Base-by-base conservation (phyloP, 2,888 invertebrate genomes). In the Drosophila algonquin region DNA sequence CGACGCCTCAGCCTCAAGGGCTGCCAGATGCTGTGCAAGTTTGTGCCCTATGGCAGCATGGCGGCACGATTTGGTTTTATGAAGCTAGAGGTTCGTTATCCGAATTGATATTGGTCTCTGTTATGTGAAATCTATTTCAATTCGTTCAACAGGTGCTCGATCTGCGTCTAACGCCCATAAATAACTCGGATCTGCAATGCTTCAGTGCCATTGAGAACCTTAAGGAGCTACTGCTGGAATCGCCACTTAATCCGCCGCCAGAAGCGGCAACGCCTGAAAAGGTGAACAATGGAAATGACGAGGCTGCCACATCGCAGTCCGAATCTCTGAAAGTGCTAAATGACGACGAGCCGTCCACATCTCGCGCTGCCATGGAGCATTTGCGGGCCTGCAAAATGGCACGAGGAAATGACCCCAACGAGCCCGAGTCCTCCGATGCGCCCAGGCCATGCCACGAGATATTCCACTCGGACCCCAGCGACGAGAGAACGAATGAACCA, bases 1-100 rank as follows among this genome's bases (percentile, higher is more conserved):
- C 93, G 94, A 47, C 93, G 94, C 46, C 92, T 97, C 6, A 93
- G 94, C 62, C 91, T 96, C 76, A 93, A 94, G 48, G 94, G 95
- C 46, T 97, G 97, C 84, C 92, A 91, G 61, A 93, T 94, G 54
- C 92, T 97, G 73, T 93, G 94, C 0, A 95, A 96, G 90, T 95
- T 95, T 84, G 94, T 96, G 16, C 96, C 96, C 0, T 96, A 96
- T 91, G 94, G 96, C 0, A 95, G 96, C 85, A 94, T 97, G 64
- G 95, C 96, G 0, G 94, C 95, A 0, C 92, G 95, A 77, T 95
- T 95, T 88, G 97, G 97, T 0, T 96, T 92, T 52, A 89, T 89
- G 73, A 83, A 83, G 44, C 71, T 92, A 10, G 91, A 92, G 77
- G 91, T 91, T 62, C 56, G 70, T 0, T 16, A 9, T 8, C 2